Percentiles rank a stretch among this genome's conserved stretches.
Conservation (phyloP, 2,888 invertebrate genomes). For the Tetranychus piercei region DNA sequence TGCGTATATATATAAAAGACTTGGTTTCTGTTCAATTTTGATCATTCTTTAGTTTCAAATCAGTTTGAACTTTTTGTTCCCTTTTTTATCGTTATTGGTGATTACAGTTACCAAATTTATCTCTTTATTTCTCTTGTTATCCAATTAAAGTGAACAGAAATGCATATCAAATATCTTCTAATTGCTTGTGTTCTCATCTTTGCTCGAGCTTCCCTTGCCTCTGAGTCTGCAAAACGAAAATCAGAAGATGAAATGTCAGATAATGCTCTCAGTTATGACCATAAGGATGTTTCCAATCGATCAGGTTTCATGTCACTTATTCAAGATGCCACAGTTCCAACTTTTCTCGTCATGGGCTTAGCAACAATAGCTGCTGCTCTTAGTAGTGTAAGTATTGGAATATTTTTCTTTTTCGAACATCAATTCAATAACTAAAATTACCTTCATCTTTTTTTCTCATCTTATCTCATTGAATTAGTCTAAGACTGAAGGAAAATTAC, state of each 20-base stretch:
- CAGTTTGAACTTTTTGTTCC: neutral
- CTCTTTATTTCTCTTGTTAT: neutral
- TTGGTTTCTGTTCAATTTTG: neutral
- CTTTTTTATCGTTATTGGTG: neutral
- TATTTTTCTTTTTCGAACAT: neutral
- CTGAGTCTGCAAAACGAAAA: neutral
- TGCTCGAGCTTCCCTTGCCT: neutral
- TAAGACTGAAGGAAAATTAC: neutral
- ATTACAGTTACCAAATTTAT: neutral
- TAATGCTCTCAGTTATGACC: slow-evolving; percentile 3
- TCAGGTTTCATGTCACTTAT: slow-evolving; percentile 3
- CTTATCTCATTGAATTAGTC: neutral
- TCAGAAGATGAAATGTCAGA: slow-evolving; percentile 8
- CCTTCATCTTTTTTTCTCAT: neutral
- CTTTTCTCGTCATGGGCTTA: slow-evolving; percentile 10
- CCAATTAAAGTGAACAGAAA: neutral
- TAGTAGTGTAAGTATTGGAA: slow-evolving; percentile 8
- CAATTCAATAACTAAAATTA: neutral
- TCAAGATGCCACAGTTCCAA: slow-evolving; percentile 13
- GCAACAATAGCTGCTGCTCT: slow-evolving; percentile 8
- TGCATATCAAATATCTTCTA: slow-evolving; percentile 10
- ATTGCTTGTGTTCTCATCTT: slow-evolving; percentile 5
- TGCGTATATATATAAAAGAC: neutral
- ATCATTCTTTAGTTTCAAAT: too few relatives aligned
- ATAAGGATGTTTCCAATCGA: neutral